phyloP scores from a whole-genome alignment of 1,140 invertebrate genomes.

The Ips typographus region DNA sequence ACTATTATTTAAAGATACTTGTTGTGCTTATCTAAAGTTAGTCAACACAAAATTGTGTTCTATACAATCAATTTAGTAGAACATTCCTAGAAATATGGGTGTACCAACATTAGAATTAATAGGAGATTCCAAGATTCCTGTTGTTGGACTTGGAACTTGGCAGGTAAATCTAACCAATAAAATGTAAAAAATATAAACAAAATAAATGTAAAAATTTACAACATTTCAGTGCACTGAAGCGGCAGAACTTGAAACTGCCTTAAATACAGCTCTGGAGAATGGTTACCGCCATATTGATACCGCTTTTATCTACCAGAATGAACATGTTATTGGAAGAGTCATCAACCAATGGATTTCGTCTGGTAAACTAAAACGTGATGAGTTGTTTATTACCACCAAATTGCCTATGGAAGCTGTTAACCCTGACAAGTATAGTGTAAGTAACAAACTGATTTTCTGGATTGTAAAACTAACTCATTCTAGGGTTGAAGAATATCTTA shows the following conservation, averaged over 20 bases:
- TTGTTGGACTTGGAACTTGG: conserved; percentile 40
- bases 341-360: conserved; percentile 71
- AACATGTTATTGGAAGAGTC: conserved; percentile 72
- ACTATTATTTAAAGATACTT: too few species aligned
- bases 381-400: conserved; percentile 84
- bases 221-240: conserved; percentile 40
- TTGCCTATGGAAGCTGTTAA: conserved; percentile 54
- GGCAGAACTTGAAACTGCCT: conserved; percentile 66
- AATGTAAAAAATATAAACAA: background rate
- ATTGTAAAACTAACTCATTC: background rate
- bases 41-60: too few species aligned
- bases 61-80: too few species aligned
- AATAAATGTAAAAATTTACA: background rate
- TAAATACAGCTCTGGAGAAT: conserved; percentile 64
- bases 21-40: too few species aligned
- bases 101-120: conserved; percentile 14
- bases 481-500: conserved; percentile 55
- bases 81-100: background rate
- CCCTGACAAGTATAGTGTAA: background rate
- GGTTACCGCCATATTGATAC: conserved; percentile 74
- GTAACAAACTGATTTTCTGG: background rate
- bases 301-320: conserved; percentile 76
- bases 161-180: conserved; percentile 26
- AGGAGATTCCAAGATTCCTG: conserved; percentile 34
- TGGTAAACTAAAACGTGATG: conserved; percentile 68